phyloP scores from a whole-genome alignment of 2,797 vertebrate genomes.

The Galago senegalensis region DNA sequence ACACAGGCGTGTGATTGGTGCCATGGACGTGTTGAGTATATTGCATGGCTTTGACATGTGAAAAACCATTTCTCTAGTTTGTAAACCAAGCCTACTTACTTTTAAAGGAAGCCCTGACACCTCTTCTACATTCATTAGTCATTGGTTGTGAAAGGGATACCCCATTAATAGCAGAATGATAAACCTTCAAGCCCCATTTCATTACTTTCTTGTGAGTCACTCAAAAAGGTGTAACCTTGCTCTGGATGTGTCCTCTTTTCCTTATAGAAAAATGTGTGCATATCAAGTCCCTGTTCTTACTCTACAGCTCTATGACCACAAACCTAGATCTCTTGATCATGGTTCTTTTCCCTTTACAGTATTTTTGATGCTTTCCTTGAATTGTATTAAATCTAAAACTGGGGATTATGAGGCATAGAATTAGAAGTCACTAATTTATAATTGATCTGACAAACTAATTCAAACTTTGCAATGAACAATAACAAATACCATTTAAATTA shows the following conservation, averaged over 20 bases:
- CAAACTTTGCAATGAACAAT: neutral
- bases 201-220: neutral
- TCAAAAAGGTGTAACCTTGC: neutral
- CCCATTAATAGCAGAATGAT: neutral
- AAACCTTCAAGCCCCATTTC: neutral
- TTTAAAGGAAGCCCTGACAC: neutral
- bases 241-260: neutral
- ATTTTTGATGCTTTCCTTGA: neutral
- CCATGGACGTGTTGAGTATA: neutral
- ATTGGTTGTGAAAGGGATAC: neutral
- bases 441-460: conserved; percentile 3
- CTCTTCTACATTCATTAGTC: neutral
- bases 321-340: neutral
- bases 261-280: neutral
- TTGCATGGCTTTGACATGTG: neutral
- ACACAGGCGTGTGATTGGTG: neutral
- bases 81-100: neutral
- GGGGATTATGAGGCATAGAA: neutral
- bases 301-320: neutral
- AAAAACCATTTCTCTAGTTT: neutral
- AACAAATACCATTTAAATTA: neutral
- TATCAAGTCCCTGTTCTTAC: neutral
- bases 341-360: neutral
- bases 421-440: conserved; percentile 8
- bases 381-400: conserved; percentile 47